Base-by-base conservation (phyloP, 2,888 invertebrate genomes). In the Dicranocentrus wangi region DNA sequence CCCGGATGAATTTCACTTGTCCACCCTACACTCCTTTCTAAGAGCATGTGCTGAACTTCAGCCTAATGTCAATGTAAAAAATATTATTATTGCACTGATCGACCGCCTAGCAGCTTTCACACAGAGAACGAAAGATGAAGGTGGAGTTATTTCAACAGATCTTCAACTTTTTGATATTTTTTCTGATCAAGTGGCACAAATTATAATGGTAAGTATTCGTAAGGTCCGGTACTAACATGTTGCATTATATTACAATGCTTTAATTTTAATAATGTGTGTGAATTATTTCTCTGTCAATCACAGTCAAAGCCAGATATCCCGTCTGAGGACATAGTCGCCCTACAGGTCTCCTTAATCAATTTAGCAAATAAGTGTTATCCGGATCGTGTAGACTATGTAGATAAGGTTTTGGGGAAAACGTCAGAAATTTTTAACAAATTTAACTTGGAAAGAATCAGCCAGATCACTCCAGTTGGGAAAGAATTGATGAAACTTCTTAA, bases 1-100 rank as follows among this genome's bases (percentile, higher is more conserved):
- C 89, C 99, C 99, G 0, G 99, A 99, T 88, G 99, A 99, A 89
- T 99, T 98, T 89, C 99, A 99, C 90, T 91, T 99, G 87, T 95
- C 97, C 87, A 98, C 98, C 0, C 90, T 99, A 82, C 95, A 95
- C 89, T 94, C 96, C 55, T 99, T 99, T 90, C 91, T 99, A 77
- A 95, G 97, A 89, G 98, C 99, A 0, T 99, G 99, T 89, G 98
- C 96, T 0, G 98, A 99, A 88, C 90, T 99, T 0, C 97, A 99
- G 88, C 93, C 94, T 0, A 95, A 95, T 8, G 99, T 99, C 13
- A 98, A 99, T 89, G 98, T 99, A 7, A 99, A 99, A 90, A 98
- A 98, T 89, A 97, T 99, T 83, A 96, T 99, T 83, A 98, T 98
- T 85, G 95, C 98, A 1, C 90, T 99, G 39, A 99, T 99, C 87